Conservation (phyloP, 2,797 vertebrate genomes). For the Dendrocincla tyrannina region DNA sequence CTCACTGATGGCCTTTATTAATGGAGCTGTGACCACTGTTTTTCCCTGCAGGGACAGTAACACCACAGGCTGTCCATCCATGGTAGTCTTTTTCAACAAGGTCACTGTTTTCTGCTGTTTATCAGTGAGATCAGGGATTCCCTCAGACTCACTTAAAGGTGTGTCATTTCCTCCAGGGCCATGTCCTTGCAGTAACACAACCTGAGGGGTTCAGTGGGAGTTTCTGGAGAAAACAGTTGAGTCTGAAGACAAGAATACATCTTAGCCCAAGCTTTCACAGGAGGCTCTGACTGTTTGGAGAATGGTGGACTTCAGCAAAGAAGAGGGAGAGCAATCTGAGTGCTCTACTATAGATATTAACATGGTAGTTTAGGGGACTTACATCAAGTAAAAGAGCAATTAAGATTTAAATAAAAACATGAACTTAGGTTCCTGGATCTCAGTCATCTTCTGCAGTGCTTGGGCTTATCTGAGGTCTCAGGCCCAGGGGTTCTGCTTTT, state of each 20-base stretch:
- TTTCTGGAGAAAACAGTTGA: background rate
- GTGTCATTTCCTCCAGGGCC: background rate
- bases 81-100: background rate
- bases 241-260: background rate
- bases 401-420: background rate
- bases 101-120: background rate
- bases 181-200: background rate
- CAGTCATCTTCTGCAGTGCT: background rate
- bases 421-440: background rate
- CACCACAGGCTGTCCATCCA: background rate
- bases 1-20: background rate
- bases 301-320: background rate
- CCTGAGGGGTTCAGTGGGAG: background rate
- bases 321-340: background rate
- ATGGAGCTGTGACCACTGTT: background rate
- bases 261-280: background rate
- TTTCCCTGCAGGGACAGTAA: background rate
- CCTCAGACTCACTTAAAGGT: background rate
- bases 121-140: background rate
- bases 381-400: background rate
- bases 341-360: background rate
- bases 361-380: background rate
- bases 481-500: background rate
- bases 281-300: background rate
- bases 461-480: background rate